phyloP scores from a whole-genome alignment of 2,113 vertebrate genomes.

The Nerophis lumbriciformis region DNA sequence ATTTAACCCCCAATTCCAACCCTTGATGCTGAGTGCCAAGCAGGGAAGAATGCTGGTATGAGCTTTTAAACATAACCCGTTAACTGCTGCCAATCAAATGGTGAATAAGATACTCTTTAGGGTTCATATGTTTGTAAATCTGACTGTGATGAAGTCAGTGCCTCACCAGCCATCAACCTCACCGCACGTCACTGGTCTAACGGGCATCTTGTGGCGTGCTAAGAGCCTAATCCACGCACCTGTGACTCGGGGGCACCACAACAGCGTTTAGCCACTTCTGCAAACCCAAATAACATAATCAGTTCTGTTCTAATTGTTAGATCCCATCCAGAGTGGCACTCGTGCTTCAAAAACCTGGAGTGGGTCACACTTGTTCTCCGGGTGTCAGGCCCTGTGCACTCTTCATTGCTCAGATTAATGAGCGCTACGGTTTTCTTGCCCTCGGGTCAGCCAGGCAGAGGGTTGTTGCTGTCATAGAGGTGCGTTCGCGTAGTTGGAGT shows the following conservation, averaged over 20 bases:
- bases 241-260: constrained; percentile 16
- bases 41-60: no score
- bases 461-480: constrained; percentile 34
- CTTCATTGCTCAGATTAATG: constrained; percentile 61
- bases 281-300: constrained; percentile 47
- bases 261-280: constrained; percentile 22
- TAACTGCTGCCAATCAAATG: no score
- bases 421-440: constrained; percentile 49
- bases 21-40: no score
- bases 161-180: no score
- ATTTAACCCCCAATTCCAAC: no score
- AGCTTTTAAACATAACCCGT: no score
- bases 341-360: constrained; percentile 55
- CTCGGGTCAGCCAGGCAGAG: constrained; percentile 40
- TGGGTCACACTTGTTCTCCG: constrained; percentile 22
- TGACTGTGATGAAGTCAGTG: no score
- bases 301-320: constrained; percentile 31
- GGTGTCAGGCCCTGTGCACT: constrained; percentile 44
- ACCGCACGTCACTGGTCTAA: no score
- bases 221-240: constrained; percentile 31
- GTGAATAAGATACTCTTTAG: no score
- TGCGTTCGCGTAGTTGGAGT: constrained; percentile 13
- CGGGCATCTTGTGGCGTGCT: constrained; percentile 16
- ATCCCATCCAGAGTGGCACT: constrained; percentile 19
- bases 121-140: no score